A percentile compares a stretch with the other conserved stretches of the same genome.
phyloP scores from a whole-genome alignment of 2,113 vertebrate species.

The Poeciliopsis prolifica region DNA sequence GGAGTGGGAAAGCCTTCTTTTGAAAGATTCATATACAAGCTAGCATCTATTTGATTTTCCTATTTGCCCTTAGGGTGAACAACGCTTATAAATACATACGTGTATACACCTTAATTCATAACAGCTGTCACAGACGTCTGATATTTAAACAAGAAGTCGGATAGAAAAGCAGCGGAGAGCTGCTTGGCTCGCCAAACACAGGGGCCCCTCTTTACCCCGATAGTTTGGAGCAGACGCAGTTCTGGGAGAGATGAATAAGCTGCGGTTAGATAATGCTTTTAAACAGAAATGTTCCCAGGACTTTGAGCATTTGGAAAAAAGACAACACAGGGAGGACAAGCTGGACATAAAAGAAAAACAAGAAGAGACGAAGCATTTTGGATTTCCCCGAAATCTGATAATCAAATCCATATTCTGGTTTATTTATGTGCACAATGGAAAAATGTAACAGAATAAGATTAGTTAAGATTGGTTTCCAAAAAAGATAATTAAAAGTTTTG shows the following conservation, averaged over 20 bases:
- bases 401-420: constrained; percentile 15
- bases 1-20: not conserved
- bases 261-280: constrained; percentile 62
- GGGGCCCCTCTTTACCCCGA: constrained; percentile 28
- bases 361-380: constrained; percentile 4
- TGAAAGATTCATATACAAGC: constrained; percentile 9
- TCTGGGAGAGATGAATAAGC: constrained; percentile 52
- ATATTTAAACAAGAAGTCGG: constrained; percentile 52
- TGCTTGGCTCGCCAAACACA: constrained; percentile 47
- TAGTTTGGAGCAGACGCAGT: constrained; percentile 27
- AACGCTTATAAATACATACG: constrained; percentile 32
- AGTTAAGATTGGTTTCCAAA: not conserved
- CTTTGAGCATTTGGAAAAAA: constrained; percentile 6
- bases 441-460: constrained; percentile 12
- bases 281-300: constrained; percentile 58
- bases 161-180: constrained; percentile 15
- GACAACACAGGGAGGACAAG: constrained; percentile 57
- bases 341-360: constrained; percentile 52
- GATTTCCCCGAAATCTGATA: constrained; percentile 16
- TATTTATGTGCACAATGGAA: constrained; percentile 9
- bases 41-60: constrained; percentile 7
- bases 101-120: constrained; percentile 34
- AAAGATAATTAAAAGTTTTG: not conserved
- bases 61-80: constrained; percentile 4
- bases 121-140: constrained; percentile 44